Conservation (phyloP, 2,113 vertebrate genomes). For the Phalacrocorax brasilianus region DNA sequence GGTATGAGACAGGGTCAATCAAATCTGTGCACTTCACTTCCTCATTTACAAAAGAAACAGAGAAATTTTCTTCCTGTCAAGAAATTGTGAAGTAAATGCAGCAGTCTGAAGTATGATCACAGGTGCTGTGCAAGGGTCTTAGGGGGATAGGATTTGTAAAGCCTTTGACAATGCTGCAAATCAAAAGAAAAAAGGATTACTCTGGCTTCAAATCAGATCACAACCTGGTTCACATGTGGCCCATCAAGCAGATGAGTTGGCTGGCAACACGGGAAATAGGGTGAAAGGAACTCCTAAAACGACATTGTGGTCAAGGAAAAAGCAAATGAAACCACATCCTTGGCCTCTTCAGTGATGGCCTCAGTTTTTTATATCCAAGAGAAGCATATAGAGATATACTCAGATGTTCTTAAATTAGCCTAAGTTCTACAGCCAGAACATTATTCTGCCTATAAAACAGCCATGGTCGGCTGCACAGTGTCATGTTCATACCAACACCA, state of each 20-base stretch:
- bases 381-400: background rate
- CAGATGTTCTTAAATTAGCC: background rate
- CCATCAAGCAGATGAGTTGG: background rate
- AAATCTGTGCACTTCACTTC: background rate
- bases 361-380: background rate
- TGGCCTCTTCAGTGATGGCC: background rate
- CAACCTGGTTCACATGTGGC: rapidly evolving
- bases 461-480: background rate
- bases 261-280: background rate
- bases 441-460: background rate
- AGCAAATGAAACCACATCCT: background rate
- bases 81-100: background rate
- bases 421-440: background rate
- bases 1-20: background rate
- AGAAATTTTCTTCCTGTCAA: background rate
- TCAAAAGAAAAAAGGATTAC: background rate
- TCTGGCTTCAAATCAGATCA: background rate
- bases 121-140: background rate
- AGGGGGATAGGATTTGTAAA: background rate
- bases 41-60: background rate
- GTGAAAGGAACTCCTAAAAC: background rate
- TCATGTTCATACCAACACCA: background rate
- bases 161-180: background rate
- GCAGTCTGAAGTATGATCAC: background rate
- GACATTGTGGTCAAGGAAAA: background rate